Base-by-base conservation (phyloP, 2,797 vertebrate species). In the Selene dorsalis region DNA sequence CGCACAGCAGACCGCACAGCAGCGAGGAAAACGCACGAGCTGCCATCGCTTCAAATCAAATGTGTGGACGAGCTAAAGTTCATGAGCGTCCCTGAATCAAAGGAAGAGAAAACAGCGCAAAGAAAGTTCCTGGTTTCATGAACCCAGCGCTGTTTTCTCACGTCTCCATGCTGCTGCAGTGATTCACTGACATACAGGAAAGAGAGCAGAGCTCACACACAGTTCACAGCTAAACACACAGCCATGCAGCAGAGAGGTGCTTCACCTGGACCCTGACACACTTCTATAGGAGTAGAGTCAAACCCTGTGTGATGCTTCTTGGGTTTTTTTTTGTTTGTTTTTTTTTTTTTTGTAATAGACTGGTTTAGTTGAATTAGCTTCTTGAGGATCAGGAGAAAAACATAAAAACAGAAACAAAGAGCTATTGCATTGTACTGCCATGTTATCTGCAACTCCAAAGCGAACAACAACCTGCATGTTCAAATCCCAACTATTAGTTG, bases 71-170 rank as follows among this genome's bases (percentile, higher is more conserved):
- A 64, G 77, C 61, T 58, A 6, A 53, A 60, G 28, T 57, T 35
- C 35, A 24, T n/a, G 61, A 50, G 59, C 38, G 63, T 30, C 30
- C 70, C 24, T 41, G 18, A 30, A 20, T 30, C 2, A 53, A 0
- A 47, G 57, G 35, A 22, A 57, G 28, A 80, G n/a, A 7, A 53
- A 74, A 61, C 1, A 59, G 53, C 12, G 32, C 8, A 67, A 35
- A 80, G 75, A 73, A 67, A 64, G 65, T 75, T 77, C n/a, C 64
- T 69, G 65, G 60, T 72, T 95, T 94, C 89, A 89, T 84, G 83
- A 79, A 80, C 77, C 65, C 87, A 88, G 93, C 91, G 93, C 93
- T 71, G 94, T 93, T 94, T 93, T 92, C 88, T 84, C 82, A 83
- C 80, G 88, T 89, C 89, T 92, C 90, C 91, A 91, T 94, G 87